A percentile compares a stretch with the other conserved stretches of the same genome.
phyloP scores from a whole-genome alignment of 2,797 vertebrate species.

The Gymnopithys bicolor region DNA sequence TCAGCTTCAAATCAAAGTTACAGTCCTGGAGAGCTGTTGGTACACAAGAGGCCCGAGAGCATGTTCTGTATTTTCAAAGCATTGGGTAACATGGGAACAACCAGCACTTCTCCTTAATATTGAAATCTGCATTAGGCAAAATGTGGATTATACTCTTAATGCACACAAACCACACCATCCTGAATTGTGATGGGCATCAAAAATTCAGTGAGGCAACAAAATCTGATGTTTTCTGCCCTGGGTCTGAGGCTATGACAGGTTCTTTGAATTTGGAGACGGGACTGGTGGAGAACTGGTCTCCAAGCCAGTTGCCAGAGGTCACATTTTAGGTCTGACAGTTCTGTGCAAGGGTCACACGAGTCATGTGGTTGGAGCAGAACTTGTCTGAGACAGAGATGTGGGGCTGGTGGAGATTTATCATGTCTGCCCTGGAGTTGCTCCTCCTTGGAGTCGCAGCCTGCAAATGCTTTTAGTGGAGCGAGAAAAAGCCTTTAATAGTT shows the following conservation, averaged over 20 bases:
- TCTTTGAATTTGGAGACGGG: not conserved
- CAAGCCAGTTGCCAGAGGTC: not conserved
- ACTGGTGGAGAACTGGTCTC: not conserved
- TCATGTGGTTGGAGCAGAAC: not conserved
- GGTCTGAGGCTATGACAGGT: not conserved
- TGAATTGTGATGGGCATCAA: no score
- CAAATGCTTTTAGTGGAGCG: not conserved
- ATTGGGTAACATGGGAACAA: not conserved
- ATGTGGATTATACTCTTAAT: not conserved
- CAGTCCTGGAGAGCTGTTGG: not conserved
- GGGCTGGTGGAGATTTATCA: not conserved
- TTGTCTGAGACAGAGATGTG: not conserved
- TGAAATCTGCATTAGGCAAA: not conserved
- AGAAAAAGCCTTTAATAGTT: slow-evolving; percentile 1
- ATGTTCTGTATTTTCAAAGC: not conserved
- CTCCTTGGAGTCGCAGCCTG: not conserved
- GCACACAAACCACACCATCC: not conserved
- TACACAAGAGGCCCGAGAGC: not conserved
- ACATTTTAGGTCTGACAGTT: not conserved
- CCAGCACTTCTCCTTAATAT: not conserved
- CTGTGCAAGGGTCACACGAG: not conserved
- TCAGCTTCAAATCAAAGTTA: not conserved
- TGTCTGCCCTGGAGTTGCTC: not conserved
- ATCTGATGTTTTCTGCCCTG: not conserved
- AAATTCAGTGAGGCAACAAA: not conserved